Conservation (phyloP, 53 echinoderm and acorn worm genomes). For the Glandiceps talaboti region DNA sequence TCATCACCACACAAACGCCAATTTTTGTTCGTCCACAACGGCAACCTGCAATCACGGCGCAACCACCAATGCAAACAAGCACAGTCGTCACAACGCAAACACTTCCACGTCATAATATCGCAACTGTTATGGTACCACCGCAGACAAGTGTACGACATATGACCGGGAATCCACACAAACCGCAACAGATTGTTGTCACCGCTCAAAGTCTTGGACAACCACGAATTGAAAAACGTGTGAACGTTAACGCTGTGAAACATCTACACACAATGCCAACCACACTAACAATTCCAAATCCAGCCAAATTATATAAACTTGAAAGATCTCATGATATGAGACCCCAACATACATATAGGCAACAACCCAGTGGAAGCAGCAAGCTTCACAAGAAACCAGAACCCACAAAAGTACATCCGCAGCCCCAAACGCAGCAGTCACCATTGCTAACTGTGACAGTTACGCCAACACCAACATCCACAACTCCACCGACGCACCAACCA, state of each 20-base stretch:
- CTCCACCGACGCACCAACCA: neutral
- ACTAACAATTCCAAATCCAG: conserved; percentile 2
- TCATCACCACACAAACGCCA: conserved; percentile 83
- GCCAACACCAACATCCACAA: neutral
- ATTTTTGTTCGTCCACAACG: conserved; percentile 56
- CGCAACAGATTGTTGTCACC: neutral
- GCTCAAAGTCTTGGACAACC: neutral
- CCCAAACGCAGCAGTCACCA: neutral
- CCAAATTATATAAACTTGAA: neutral
- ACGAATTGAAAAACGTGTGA: neutral
- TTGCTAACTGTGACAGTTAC: neutral
- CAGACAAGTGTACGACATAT: conserved; percentile 8
- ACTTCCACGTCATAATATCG: conserved; percentile 1
- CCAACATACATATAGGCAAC: neutral
- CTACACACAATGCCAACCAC: neutral
- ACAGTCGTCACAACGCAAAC: neutral
- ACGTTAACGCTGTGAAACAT: neutral
- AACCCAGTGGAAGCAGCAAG: neutral
- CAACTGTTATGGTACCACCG: conserved; percentile 21
- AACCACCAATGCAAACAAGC: conserved; percentile 15
- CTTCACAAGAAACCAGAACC: neutral
- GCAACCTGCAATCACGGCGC: conserved; percentile 12
- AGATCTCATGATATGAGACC: neutral
- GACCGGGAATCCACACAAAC: conserved; percentile 8
- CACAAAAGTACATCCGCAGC: neutral